Percentiles rank a stretch among this genome's conserved stretches.
phyloP scores from a whole-genome alignment of 2,113 vertebrate genomes.

The Vulpes ferrilata region DNA sequence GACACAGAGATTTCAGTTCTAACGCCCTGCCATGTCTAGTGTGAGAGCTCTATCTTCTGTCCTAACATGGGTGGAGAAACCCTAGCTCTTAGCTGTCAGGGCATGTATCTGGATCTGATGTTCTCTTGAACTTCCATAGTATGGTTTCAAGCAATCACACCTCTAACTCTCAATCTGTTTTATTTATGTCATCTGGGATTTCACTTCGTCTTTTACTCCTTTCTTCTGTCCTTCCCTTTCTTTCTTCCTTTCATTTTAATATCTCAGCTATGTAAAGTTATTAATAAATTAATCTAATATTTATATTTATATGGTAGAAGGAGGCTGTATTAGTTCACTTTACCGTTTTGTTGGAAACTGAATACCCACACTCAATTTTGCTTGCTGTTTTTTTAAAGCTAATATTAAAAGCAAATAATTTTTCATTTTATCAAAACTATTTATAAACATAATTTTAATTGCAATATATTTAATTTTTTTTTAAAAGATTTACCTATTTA shows the following conservation, averaged over 20 bases:
- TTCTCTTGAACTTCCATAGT: background rate
- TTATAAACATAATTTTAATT: constrained; percentile 48
- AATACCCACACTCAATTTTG: constrained; percentile 29
- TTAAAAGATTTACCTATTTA: no score
- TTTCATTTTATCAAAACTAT: constrained; percentile 27
- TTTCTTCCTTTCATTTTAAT: background rate
- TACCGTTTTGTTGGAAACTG: constrained; percentile 37
- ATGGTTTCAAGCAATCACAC: background rate
- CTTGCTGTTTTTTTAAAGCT: constrained; percentile 11
- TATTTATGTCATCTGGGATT: background rate
- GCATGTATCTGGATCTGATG: background rate
- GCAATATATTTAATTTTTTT: constrained; percentile 26
- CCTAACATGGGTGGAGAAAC: background rate
- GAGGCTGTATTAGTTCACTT: background rate
- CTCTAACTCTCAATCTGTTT: background rate
- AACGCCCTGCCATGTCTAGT: background rate
- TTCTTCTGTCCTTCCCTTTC: background rate
- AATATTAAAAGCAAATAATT: constrained; percentile 14
- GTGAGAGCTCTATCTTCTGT: background rate
- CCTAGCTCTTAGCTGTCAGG: background rate
- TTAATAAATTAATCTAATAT: background rate
- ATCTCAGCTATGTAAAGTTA: background rate
- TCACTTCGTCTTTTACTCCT: background rate
- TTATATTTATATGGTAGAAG: constrained; percentile 42
- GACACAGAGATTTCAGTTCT: background rate